These are phyloP conservation scores for Hyles vespertilio DNA, from an alignment of 1,140 invertebrate species.

Conservation along the genomic window DNA sequence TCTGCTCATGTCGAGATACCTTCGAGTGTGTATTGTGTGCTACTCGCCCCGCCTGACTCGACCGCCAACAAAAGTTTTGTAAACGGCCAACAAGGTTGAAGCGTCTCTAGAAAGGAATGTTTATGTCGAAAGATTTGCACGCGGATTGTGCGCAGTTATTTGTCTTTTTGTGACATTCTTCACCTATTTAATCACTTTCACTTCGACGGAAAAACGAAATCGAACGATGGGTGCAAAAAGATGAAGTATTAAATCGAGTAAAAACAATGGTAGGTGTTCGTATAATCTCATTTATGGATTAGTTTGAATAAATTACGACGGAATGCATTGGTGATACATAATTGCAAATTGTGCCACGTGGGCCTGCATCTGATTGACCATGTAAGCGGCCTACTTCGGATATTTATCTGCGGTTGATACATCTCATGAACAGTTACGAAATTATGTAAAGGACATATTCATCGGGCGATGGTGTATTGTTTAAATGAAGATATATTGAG, in stretches of 20 bases:
- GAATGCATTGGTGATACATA: conserved; percentile 27
- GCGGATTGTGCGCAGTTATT: conserved; percentile 3
- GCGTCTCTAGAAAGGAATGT: conserved; percentile 9
- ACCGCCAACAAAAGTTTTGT: conserved; percentile 1
- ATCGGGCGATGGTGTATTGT: conserved; percentile 1
- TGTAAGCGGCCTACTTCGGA: conserved; percentile 17
- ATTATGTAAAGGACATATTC: conserved; percentile 9
- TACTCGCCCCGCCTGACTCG: background rate
- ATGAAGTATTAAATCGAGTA: background rate
- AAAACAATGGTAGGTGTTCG: conserved; percentile 19
- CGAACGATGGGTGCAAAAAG: background rate
- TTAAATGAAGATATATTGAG: background rate
- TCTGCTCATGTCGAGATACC: background rate
- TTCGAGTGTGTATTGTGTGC: conserved; percentile 4
- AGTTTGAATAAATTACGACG: conserved; percentile 26
- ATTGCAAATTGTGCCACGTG: conserved; percentile 9
- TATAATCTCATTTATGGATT: conserved; percentile 33
- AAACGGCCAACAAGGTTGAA: conserved; percentile 4
- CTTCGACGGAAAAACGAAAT: conserved; percentile 1
- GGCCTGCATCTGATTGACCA: conserved; percentile 20
- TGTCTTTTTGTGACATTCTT: conserved; percentile 4
- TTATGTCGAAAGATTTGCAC: conserved; percentile 3
- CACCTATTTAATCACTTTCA: conserved; percentile 11
- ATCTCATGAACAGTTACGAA: conserved; percentile 4
- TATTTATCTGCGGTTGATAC: conserved; percentile 14